Evolutionary conservation across 53 echinoderm and acorn worm genomes (phyloP).

Genomic region (Holothuria leucospilota): DNA sequence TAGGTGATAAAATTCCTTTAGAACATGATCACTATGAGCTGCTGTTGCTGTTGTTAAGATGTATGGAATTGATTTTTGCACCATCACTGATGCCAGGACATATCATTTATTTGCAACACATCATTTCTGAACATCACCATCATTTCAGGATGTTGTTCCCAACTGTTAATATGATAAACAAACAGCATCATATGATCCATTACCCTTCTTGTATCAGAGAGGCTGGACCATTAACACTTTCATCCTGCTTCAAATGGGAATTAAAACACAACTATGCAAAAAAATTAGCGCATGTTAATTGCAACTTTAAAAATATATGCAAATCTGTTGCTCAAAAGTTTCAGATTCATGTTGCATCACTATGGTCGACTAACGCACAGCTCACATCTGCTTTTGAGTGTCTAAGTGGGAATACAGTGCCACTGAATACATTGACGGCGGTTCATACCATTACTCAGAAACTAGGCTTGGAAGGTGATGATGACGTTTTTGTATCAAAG

Average conservation of each 20-base stretch:
- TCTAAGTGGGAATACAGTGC: too few relatives aligned
- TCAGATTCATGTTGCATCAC: background rate
- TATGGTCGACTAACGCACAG: background rate
- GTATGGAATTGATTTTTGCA: constrained; percentile 52
- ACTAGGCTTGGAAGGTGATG: background rate
- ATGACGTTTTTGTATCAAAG: constrained; percentile 42
- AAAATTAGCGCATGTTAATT: constrained; percentile 44
- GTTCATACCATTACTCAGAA: too few relatives aligned
- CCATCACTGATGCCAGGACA: background rate
- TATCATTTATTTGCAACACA: background rate
- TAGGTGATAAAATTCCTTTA: constrained; percentile 55
- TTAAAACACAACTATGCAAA: constrained; percentile 61
- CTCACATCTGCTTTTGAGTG: too few relatives aligned
- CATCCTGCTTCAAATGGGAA: constrained; percentile 62
- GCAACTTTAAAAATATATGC: constrained; percentile 63
- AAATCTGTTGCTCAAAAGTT: constrained; percentile 47
- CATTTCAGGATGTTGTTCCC: background rate
- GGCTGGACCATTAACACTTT: constrained; percentile 38
- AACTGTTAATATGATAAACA: background rate
- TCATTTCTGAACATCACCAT: background rate
- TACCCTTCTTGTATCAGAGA: constrained; percentile 55
- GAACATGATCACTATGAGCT: constrained; percentile 52
- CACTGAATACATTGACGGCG: too few relatives aligned
- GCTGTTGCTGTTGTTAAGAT: constrained; percentile 54
- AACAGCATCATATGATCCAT: constrained; percentile 70